Conservation (phyloP, 2,888 invertebrate species). For the Sinhomidia bicolor region DNA sequence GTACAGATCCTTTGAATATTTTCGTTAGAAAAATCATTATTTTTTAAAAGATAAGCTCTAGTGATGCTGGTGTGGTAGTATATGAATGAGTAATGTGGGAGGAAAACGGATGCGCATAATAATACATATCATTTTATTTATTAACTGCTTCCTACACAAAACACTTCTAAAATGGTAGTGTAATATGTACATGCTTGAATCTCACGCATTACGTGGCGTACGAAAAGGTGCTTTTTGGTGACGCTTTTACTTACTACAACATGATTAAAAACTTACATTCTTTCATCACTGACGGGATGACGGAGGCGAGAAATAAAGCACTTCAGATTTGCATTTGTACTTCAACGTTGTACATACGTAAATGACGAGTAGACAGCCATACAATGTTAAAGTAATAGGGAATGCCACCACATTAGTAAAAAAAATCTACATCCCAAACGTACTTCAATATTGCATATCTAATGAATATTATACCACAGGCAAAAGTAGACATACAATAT, state of each 20-base stretch:
- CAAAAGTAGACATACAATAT: too few relatives aligned
- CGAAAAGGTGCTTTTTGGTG: not conserved
- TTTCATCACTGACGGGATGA: not conserved
- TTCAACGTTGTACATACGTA: not conserved
- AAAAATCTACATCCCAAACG: not conserved
- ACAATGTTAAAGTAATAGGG: not conserved
- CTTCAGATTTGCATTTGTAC: not conserved
- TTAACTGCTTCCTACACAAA: not conserved
- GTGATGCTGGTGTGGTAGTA: too few relatives aligned
- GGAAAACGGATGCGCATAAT: conserved; percentile 27
- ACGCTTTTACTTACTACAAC: not conserved
- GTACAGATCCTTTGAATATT: conserved; percentile 63
- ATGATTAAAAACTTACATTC: conserved; percentile 22
- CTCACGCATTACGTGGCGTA: not conserved
- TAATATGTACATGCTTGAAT: not conserved
- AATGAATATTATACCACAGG: not conserved
- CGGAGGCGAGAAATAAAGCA: conserved; percentile 37
- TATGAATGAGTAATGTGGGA: conserved; percentile 54
- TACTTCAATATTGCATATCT: not conserved
- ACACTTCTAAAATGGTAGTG: too few relatives aligned
- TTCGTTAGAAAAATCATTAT: conserved; percentile 56
- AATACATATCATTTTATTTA: conserved; percentile 43
- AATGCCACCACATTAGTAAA: not conserved
- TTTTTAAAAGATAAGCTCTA: conserved; percentile 4
- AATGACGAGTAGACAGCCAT: too few relatives aligned